Base-by-base conservation (phyloP, 1,140 invertebrate species). In the Temnothorax nylanderi region DNA sequence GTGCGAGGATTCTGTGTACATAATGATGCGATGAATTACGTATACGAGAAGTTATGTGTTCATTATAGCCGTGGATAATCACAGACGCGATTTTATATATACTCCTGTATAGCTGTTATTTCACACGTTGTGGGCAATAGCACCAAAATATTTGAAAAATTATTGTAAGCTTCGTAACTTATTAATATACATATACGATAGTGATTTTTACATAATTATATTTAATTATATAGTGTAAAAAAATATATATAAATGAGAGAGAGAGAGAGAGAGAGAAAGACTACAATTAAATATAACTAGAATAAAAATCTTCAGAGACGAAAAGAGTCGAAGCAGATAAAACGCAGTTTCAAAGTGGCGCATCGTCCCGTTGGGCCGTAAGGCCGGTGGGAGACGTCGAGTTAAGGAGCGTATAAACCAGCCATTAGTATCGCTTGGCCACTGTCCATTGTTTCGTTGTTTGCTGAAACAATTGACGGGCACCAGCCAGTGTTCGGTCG, bases 381-480 rank as follows among this genome's bases (percentile, higher is more conserved):
- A 84, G 72, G 82, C 58, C 65, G 64, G 78, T 87, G 90, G 85
- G 87, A 87, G 78, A 82, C 81, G 67, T 65, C 89, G 90, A 93
- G 90, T 90, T 92, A 94, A 93, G 92, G 90, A 92, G 93, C 93
- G 93, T 93, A 95, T 95, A 94, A 94, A 93, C 93, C 93, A 93
- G 85, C 94, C 94, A 95, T 95, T 95, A 95, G 94, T 95, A 95
- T 93, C 89, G 92, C 89, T 81, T 90, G 91, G 93, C 94, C 94
- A 95, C 94, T 95, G 94, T 95, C 94, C 94, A 95, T 95, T 95
- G 94, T 95, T 95, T 95, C 93, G 91, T 91, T 95, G 95, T 95
- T 95, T 95, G 95, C 94, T 92, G 94, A 94, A 95, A 95, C 95
- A 95, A 95, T 95, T 95, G 95, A 95, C 95, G 94, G 93, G 92